These are phyloP conservation scores for Sabatieria punctata DNA, from an alignment of 2,888 invertebrate species.

Conservation along the genomic window DNA sequence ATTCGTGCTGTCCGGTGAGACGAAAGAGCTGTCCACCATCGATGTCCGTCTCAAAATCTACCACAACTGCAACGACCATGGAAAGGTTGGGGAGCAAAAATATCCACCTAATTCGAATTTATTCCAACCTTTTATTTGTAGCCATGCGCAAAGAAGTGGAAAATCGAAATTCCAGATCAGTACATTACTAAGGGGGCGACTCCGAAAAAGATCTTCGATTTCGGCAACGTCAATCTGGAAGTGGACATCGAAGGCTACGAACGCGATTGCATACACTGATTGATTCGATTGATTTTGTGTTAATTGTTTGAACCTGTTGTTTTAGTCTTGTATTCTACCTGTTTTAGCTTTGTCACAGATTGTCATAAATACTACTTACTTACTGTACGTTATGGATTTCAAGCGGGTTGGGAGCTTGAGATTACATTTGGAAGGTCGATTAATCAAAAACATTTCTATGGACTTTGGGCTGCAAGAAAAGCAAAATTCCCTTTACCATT, in stretches of 20 bases:
- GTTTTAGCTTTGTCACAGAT: no score
- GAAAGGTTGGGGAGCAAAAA: not conserved
- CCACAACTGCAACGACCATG: conserved; percentile 17
- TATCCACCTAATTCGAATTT: no score
- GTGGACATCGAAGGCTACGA: not conserved
- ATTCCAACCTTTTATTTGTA: not conserved
- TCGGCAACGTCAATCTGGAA: conserved; percentile 2
- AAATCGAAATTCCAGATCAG: not conserved
- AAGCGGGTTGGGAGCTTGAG: no score
- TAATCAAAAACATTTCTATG: no score
- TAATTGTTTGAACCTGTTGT: no score
- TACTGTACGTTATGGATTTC: no score
- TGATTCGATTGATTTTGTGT: no score
- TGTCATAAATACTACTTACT: no score
- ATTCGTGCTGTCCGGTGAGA: conserved; percentile 22
- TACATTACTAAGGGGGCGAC: conserved; percentile 2
- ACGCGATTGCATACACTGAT: conserved; percentile 12
- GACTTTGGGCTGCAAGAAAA: no score
- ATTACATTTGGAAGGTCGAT: no score
- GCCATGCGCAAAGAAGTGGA: conserved; percentile 2
- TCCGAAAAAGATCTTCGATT: not conserved
- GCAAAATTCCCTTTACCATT: no score
- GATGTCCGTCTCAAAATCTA: conserved; percentile 27
- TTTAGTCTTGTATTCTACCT: no score
- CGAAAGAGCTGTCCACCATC: conserved; percentile 25